These are phyloP conservation scores for Biston stratarius DNA, from an alignment of 2,888 invertebrate genomes.

Conservation along the genomic window DNA sequence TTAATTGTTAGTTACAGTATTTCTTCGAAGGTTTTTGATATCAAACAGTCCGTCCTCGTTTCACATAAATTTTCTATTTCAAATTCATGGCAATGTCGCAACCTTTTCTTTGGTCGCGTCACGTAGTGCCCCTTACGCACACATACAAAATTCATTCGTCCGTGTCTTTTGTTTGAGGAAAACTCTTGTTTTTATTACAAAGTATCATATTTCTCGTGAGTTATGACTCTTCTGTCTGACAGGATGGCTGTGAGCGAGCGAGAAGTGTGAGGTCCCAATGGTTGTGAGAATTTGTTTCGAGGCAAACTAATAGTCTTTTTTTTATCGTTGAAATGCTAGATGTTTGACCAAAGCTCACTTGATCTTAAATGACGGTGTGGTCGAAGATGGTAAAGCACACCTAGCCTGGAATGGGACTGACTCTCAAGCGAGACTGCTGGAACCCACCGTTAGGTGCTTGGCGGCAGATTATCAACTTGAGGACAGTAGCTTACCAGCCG, in stretches of 20 bases:
- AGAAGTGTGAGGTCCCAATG: slow-evolving; percentile 25
- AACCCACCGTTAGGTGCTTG: too few relatives aligned
- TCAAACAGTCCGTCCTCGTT: slow-evolving; percentile 38
- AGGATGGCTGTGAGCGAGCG: slow-evolving; percentile 39
- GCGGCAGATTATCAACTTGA: too few relatives aligned
- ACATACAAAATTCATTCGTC: slow-evolving; percentile 50
- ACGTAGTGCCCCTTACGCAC: slow-evolving; percentile 54
- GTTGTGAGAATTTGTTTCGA: slow-evolving; percentile 12
- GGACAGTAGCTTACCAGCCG: too few relatives aligned
- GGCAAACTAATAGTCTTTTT: neutral
- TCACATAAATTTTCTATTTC: slow-evolving; percentile 51
- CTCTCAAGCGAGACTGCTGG: too few relatives aligned
- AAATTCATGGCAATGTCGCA: slow-evolving; percentile 57
- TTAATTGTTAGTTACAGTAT: slow-evolving; percentile 13
- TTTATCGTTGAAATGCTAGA: too few relatives aligned
- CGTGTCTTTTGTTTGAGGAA: slow-evolving; percentile 53
- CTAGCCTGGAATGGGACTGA: too few relatives aligned
- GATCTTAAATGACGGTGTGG: too few relatives aligned
- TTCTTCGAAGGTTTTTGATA: slow-evolving; percentile 28
- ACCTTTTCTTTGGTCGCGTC: slow-evolving; percentile 57
- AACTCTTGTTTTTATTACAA: slow-evolving; percentile 43
- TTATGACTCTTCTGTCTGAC: slow-evolving; percentile 40
- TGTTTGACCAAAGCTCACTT: too few relatives aligned
- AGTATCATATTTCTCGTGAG: slow-evolving; percentile 44
- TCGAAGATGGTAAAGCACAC: too few relatives aligned